Evolutionary conservation across 1,140 invertebrate genomes (phyloP).

Genomic region (Anastatus disparis): DNA sequence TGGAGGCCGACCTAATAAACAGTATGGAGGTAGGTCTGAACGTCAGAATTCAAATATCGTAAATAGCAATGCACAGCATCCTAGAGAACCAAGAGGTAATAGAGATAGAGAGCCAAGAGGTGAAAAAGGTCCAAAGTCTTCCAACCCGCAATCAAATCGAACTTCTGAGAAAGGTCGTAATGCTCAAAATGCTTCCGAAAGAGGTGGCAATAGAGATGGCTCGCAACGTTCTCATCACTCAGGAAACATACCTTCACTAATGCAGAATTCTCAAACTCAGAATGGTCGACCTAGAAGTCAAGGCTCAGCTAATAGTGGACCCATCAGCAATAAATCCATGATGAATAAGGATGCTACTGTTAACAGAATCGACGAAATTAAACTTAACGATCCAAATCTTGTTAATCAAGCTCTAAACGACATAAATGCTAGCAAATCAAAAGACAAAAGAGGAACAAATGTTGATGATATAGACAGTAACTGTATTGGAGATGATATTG

Average conservation of each 20-base stretch:
- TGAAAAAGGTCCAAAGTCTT: conserved; percentile 49
- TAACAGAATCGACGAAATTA: conserved; percentile 71
- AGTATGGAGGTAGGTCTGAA: conserved; percentile 49
- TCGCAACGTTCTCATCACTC: conserved; percentile 56
- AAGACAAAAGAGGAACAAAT: conserved; percentile 43
- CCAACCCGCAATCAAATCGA: conserved; percentile 47
- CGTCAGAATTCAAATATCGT: conserved; percentile 6
- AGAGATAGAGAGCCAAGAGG: conserved; percentile 7
- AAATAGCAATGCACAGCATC: conserved; percentile 40
- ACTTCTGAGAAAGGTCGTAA: conserved; percentile 60
- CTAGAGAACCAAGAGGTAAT: conserved; percentile 36
- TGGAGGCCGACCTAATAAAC: conserved; percentile 55
- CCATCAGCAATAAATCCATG: conserved; percentile 40
- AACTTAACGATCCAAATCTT: conserved; percentile 69
- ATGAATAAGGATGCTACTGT: conserved; percentile 65
- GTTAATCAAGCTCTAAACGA: conserved; percentile 71
- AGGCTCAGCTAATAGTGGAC: conserved; percentile 47
- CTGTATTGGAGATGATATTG: conserved; percentile 58
- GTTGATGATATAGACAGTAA: conserved; percentile 66
- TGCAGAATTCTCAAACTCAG: conserved; percentile 55
- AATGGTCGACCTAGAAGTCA: conserved; percentile 57
- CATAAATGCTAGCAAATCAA: conserved; percentile 59
- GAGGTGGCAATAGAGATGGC: conserved; percentile 35
- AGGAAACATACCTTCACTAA: conserved; percentile 48
- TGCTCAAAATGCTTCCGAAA: conserved; percentile 51